Base-by-base conservation (phyloP, 2,888 invertebrate species). In the Campoletis raptor region DNA sequence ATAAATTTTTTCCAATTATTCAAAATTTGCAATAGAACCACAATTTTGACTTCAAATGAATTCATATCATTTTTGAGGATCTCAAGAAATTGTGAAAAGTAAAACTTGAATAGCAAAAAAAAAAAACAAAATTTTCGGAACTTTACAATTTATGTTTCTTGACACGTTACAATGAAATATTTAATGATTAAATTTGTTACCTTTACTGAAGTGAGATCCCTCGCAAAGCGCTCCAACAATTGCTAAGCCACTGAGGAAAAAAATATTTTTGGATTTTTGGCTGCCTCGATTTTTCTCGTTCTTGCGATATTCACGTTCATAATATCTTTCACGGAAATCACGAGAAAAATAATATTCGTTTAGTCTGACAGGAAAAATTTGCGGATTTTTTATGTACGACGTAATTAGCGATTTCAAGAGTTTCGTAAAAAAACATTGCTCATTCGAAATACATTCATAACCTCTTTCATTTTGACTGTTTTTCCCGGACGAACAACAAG, bases 151-250 rank as follows among this genome's bases (percentile, higher is more conserved):
- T n/a, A 12, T 73, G 5, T 3, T 3, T 15, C 15, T 10, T 12
- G 15, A 45, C 15, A 15, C 5, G 15, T 9, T 5, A 48, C 7
- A n/a, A 48, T 18, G 5, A 18, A n/a, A 48, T 48, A 18, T n/a
- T n/a, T n/a, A 36, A 24, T 10, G 30, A 79, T 72, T 18, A 12
- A 24, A 54, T 30, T 61, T 2, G 84, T 78, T 88, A 92, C 93
- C 92, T 89, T 83, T 90, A 18, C 86, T 89, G 66, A 77, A 77
- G 78, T 89, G 88, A 24, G 89, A 72, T 18, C 88, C 84, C 54
- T 91, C 89, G 42, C 93, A 93, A 6, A 90, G 74, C n/a, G 87
- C 90, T 40, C 90, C 79, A 9, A 88, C 81, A 7, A 93, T 52
- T 24, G 92, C 92, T 74, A 93, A 52, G 21, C 91, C 83, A 40